Conservation (phyloP, 2,888 invertebrate species). For the Orchestes rusci region DNA sequence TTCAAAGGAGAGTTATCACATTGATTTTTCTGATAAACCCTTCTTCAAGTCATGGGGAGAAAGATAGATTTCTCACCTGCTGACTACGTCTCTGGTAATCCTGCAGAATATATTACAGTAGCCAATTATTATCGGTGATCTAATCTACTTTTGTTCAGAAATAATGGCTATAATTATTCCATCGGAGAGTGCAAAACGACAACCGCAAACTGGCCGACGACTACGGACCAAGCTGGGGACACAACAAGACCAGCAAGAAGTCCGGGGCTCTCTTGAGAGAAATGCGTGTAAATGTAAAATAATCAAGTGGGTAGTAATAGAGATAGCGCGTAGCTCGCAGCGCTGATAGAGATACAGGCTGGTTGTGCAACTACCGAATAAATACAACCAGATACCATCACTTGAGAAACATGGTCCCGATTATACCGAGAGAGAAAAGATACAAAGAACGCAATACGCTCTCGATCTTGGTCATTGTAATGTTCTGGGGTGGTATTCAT, state of each 20-base stretch:
- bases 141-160: conserved; percentile 35
- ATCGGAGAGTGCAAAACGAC: conserved; percentile 23
- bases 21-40: too few species aligned
- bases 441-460: conserved; percentile 26
- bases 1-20: too few species aligned
- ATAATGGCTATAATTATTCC: conserved; percentile 37
- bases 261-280: conserved; percentile 26
- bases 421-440: conserved; percentile 31
- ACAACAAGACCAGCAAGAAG: conserved; percentile 19
- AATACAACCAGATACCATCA: conserved; percentile 43
- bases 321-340: conserved; percentile 42
- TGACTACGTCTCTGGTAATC: conserved; percentile 23
- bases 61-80: neutral
- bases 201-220: conserved; percentile 11
- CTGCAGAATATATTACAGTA: conserved; percentile 32
- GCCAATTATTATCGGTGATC: conserved; percentile 35
- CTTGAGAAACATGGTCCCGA: conserved; percentile 41
- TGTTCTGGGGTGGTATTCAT: conserved; percentile 23
- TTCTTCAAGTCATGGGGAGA: neutral
- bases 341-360: conserved; percentile 41
- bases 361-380: conserved; percentile 44
- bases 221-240: too few species aligned
- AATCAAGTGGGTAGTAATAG: conserved; percentile 43
- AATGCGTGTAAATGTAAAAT: conserved; percentile 44
- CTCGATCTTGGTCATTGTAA: conserved; percentile 21